Conservation (phyloP, 1,140 invertebrate species). For the Artemia franciscana region DNA sequence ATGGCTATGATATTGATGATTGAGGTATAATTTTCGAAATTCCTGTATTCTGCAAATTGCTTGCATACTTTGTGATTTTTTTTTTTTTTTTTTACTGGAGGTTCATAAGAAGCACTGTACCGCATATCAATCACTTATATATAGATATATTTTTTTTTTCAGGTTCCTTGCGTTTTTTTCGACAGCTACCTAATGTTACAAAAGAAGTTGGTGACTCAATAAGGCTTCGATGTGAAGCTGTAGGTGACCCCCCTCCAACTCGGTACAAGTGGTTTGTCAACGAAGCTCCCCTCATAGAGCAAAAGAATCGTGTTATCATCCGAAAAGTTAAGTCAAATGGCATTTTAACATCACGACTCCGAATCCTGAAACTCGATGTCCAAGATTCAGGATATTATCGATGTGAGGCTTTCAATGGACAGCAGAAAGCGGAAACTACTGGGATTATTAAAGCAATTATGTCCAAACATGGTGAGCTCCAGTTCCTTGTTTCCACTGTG, state of each 20-base stretch:
- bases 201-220: conserved; percentile 32
- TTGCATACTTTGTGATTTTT: too few species aligned
- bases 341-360: conserved; percentile 24
- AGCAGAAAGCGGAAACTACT: conserved; percentile 31
- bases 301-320: conserved; percentile 26
- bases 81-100: too few species aligned
- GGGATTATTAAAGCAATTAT: conserved; percentile 30
- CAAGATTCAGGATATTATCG: conserved; percentile 42
- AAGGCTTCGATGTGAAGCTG: conserved; percentile 38
- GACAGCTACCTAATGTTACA: conserved; percentile 31
- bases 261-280: conserved; percentile 42
- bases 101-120: too few species aligned
- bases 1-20: too few species aligned
- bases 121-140: too few species aligned
- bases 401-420: conserved; percentile 35
- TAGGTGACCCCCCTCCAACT: conserved; percentile 28
- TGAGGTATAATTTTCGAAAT: too few species aligned
- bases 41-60: too few species aligned
- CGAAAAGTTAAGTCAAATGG: conserved; percentile 17
- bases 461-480: conserved; percentile 18
- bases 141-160: background rate
- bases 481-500: conserved; percentile 8
- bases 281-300: conserved; percentile 28
- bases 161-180: conserved; percentile 16
- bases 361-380: conserved; percentile 32